These are phyloP conservation scores for Apamea monoglypha DNA, from an alignment of 2,888 invertebrate species.

Conservation along the genomic window DNA sequence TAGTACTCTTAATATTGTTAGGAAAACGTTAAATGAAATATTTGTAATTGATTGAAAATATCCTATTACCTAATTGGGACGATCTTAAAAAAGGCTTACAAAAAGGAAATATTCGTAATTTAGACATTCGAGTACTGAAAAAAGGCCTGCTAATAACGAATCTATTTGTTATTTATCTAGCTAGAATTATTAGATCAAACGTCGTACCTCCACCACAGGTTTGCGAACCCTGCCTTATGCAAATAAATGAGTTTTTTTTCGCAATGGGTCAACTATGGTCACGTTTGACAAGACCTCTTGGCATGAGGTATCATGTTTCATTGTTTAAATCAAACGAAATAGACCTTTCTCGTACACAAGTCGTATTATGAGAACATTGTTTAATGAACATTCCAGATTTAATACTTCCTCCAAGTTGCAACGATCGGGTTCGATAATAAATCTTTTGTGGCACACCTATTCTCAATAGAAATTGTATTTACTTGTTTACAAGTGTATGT, in stretches of 20 bases:
- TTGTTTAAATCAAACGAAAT: constrained; percentile 41
- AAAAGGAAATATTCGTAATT: not conserved
- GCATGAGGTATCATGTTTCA: constrained; percentile 35
- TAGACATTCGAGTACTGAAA: not conserved
- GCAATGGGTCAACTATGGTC: constrained; percentile 40
- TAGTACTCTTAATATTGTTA: not conserved
- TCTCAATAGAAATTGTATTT: constrained; percentile 16
- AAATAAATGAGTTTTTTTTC: constrained; percentile 53
- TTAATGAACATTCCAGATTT: constrained; percentile 28
- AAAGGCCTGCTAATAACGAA: not conserved
- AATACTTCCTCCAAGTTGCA: constrained; percentile 21
- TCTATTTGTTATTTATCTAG: too few species aligned
- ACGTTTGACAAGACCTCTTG: constrained; percentile 57
- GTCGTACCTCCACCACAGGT: constrained; percentile 22
- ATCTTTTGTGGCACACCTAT: constrained; percentile 9
- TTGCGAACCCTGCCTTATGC: constrained; percentile 30
- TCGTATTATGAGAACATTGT: constrained; percentile 13
- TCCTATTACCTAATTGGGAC: not conserved
- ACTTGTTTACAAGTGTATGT: not conserved
- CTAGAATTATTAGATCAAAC: too few species aligned
- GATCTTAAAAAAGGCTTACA: not conserved
- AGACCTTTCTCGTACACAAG: not conserved
- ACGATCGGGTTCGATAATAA: constrained; percentile 35
- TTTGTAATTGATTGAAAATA: not conserved
- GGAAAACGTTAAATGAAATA: not conserved